Conservation (phyloP, 2,888 invertebrate genomes). For the Chaetogeoica ovagalla region DNA sequence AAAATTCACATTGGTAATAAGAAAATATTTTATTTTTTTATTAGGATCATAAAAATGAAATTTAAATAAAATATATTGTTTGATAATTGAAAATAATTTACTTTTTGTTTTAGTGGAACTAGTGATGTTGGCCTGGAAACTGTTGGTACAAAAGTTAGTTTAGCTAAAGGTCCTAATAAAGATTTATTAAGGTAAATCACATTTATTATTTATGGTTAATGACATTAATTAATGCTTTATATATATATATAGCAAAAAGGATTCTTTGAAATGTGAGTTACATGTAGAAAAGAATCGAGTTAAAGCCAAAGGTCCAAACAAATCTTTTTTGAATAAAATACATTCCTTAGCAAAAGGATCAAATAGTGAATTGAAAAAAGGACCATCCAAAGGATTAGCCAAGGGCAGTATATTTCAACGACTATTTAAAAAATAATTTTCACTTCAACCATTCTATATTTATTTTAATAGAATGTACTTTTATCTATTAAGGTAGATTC, state of each 20-base stretch:
- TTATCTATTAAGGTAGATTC: slow-evolving; percentile 7
- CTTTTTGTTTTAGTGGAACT: slow-evolving; percentile 12
- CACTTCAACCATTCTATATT: not conserved
- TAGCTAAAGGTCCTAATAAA: slow-evolving; percentile 80
- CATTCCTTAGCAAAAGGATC: slow-evolving; percentile 67
- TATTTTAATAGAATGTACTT: not conserved
- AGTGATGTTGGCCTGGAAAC: not conserved
- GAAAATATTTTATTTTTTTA: not conserved
- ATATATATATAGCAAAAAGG: slow-evolving; percentile 15
- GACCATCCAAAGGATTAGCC: slow-evolving; percentile 69
- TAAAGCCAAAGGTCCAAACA: slow-evolving; percentile 64
- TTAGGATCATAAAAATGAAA: too few species aligned
- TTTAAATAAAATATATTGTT: too few species aligned
- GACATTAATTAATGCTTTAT: not conserved
- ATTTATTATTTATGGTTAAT: not conserved
- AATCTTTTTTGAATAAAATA: slow-evolving; percentile 59
- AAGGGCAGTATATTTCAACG: slow-evolving; percentile 72
- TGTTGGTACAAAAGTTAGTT: slow-evolving; percentile 65
- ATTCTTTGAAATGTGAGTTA: not conserved
- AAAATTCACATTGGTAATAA: slow-evolving; percentile 4
- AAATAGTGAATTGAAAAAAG: slow-evolving; percentile 70
- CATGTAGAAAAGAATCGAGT: slow-evolving; percentile 43
- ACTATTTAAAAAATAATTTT: slow-evolving; percentile 39
- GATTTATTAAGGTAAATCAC: slow-evolving; percentile 74
- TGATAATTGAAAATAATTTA: not conserved